Conservation (phyloP, 2,797 vertebrate species). For the Fistularia commersonii region DNA sequence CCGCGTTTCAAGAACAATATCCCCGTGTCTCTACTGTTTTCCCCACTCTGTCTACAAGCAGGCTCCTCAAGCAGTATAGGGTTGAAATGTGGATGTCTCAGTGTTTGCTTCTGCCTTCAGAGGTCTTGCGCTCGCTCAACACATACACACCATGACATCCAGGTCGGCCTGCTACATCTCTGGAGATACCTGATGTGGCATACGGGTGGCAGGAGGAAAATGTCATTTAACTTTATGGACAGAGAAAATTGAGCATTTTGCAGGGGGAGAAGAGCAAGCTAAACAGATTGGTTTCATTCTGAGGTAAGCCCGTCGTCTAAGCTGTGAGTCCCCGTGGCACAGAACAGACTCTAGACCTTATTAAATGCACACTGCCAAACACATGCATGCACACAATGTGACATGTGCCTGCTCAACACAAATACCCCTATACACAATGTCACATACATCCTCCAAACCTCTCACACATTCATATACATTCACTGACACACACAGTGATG, state of each 20-base stretch:
- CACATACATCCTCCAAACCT: slow-evolving; percentile 3
- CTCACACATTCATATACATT: slow-evolving; percentile 4
- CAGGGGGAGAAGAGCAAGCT: slow-evolving; percentile 69
- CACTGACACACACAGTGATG: slow-evolving; percentile 1
- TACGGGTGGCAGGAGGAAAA: slow-evolving; percentile 64
- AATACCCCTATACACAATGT: slow-evolving; percentile 39
- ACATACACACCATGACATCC: slow-evolving; percentile 53
- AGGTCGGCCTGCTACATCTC: slow-evolving; percentile 58
- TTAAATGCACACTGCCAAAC: slow-evolving; percentile 72
- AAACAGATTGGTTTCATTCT: slow-evolving; percentile 82
- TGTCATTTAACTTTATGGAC: slow-evolving; percentile 75
- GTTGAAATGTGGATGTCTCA: slow-evolving; percentile 50
- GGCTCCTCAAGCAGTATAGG: slow-evolving; percentile 29
- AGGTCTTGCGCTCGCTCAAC: slow-evolving; percentile 56
- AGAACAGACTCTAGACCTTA: slow-evolving; percentile 77
- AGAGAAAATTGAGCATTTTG: slow-evolving; percentile 68
- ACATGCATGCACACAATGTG: slow-evolving; percentile 47
- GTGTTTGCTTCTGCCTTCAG: slow-evolving; percentile 60
- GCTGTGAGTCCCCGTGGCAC: slow-evolving; percentile 66
- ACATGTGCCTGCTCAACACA: slow-evolving; percentile 59
- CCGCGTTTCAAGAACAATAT: slow-evolving; percentile 47
- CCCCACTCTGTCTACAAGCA: slow-evolving; percentile 26
- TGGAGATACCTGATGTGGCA: slow-evolving; percentile 60
- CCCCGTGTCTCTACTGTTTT: slow-evolving; percentile 25
- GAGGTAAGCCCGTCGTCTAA: slow-evolving; percentile 73